Conservation (phyloP, 2,797 vertebrate genomes). For the Hippopotamyrus pictus region DNA sequence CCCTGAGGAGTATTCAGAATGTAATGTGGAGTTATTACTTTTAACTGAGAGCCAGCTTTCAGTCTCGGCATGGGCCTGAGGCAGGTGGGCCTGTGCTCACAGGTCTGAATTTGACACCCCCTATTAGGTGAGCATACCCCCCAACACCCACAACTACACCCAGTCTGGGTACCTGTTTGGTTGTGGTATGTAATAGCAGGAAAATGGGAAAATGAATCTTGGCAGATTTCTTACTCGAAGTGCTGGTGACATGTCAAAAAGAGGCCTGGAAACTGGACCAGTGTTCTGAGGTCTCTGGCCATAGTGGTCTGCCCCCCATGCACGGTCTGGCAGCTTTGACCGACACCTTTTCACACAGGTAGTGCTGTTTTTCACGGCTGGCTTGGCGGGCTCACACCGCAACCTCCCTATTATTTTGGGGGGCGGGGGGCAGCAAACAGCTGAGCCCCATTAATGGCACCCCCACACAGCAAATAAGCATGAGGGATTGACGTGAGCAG, state of each 20-base stretch:
- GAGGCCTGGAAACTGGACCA: background rate
- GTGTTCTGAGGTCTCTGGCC: background rate
- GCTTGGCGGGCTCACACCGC: background rate
- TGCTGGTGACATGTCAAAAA: background rate
- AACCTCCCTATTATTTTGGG: background rate
- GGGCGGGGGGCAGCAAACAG: background rate
- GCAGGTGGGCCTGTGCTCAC: background rate
- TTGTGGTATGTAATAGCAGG: background rate
- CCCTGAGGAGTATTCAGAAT: background rate
- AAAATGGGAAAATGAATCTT: background rate
- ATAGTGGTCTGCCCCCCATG: background rate
- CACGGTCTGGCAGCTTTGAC: conserved; percentile 14
- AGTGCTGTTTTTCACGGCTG: background rate
- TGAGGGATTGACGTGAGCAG: background rate
- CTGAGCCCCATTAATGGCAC: background rate
- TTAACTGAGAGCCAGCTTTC: background rate
- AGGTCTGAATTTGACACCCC: background rate
- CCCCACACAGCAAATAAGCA: background rate
- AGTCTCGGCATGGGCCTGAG: background rate
- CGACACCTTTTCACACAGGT: background rate
- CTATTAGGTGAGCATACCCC: background rate
- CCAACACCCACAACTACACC: background rate
- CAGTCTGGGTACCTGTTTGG: background rate
- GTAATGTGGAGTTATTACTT: background rate
- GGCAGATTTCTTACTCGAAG: background rate